phyloP scores from a whole-genome alignment of 2,797 vertebrate genomes.

The Aselliscus stoliczkanus region DNA sequence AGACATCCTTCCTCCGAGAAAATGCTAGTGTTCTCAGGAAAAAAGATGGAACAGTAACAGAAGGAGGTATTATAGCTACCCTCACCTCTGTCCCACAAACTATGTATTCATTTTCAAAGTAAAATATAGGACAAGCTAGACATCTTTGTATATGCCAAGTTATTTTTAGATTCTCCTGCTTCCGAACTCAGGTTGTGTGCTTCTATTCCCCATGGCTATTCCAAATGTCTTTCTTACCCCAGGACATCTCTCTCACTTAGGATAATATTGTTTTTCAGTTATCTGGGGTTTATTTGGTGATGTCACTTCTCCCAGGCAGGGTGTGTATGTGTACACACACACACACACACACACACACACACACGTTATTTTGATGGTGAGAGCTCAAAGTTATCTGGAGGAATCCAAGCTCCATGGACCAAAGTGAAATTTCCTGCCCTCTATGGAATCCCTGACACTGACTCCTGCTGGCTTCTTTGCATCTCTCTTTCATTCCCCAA shows the following conservation, averaged over 20 bases:
- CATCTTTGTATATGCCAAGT: not conserved
- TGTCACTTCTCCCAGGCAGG: not conserved
- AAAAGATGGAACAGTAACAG: not conserved
- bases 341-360: not conserved
- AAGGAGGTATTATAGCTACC: not conserved
- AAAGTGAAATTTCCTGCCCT: not conserved
- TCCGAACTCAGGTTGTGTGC: not conserved
- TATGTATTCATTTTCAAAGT: not conserved
- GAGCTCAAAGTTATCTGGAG: not conserved
- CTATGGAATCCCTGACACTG: not conserved
- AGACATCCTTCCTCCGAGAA: not conserved
- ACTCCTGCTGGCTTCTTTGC: not conserved
- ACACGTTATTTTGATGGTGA: not conserved
- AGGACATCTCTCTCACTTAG: not conserved
- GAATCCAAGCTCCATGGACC: not conserved
- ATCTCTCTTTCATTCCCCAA: not conserved
- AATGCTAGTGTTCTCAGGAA: not conserved
- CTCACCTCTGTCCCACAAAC: not conserved
- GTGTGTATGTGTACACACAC: not conserved
- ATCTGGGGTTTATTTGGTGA: not conserved
- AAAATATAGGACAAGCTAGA: not conserved
- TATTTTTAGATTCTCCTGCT: constrained; percentile 36
- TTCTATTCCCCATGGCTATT: not conserved
- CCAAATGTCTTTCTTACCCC: not conserved
- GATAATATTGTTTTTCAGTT: not conserved